Percentiles rank a stretch among this genome's conserved stretches.
Evolutionary conservation across 2,113 vertebrate species (phyloP).

Genomic region (Platysteira castanea): DNA sequence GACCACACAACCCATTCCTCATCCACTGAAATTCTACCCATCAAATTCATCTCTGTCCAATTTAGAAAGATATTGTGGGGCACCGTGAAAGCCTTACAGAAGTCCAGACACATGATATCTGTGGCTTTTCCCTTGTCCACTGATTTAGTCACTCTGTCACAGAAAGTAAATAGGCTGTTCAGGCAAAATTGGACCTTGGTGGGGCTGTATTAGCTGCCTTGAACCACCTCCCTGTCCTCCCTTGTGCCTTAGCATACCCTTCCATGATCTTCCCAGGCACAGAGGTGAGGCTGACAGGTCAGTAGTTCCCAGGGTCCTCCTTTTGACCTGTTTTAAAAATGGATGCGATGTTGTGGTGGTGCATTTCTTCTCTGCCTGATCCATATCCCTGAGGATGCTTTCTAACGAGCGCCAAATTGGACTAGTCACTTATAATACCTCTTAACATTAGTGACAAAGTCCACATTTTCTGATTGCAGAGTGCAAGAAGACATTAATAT

Average conservation of each 20-base stretch:
- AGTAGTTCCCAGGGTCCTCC: not conserved
- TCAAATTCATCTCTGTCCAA: not conserved
- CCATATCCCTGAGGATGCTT: not conserved
- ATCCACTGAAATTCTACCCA: not conserved
- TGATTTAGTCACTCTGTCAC: not conserved
- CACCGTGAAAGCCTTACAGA: not conserved
- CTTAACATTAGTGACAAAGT: not conserved
- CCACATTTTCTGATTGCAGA: not conserved
- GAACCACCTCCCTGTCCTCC: no score
- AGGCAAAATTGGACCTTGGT: not conserved
- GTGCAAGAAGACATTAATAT: not conserved
- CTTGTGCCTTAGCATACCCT: not conserved
- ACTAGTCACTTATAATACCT: not conserved
- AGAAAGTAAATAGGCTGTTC: not conserved
- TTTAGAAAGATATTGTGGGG: not conserved
- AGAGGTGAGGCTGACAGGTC: not conserved
- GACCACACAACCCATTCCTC: not conserved
- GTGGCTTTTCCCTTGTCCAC: not conserved
- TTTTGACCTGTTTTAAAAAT: not conserved
- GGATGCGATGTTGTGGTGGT: not conserved
- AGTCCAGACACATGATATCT: not conserved
- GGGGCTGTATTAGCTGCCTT: not conserved
- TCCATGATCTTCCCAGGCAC: not conserved
- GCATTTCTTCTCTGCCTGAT: not conserved
- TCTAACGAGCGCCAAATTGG: rapidly evolving